Base-by-base conservation (phyloP, 2,113 vertebrate species). In the Melanerpes aurifrons region DNA sequence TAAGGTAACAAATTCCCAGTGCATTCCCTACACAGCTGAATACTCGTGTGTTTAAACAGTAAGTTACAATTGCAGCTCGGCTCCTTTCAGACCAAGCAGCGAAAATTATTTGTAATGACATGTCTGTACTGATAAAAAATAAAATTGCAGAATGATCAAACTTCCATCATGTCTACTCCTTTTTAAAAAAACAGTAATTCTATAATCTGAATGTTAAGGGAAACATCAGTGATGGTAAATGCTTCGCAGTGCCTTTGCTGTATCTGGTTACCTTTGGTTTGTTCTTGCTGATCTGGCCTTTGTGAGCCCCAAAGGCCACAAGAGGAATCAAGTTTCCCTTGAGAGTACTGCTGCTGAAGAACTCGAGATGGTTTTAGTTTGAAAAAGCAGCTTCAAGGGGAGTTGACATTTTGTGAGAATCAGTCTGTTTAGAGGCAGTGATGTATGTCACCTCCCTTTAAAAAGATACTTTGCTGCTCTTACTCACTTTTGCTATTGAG, bases 111-210 rank as follows among this genome's bases (percentile, higher is more conserved):
- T 94, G 85, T 91, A 18, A 25, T 68, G 48, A 89, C 45, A 17
- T 88, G 7, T 58, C 35, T 96, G 96, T 96, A 96, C 35, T 40
- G 48, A 74, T 69, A 5, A 6, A 12, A 78, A 96, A 96, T 96
- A 96, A 96, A 96, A 76, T 58, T 43, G 67, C 43, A 73, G 86
- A 89, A 76, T 92, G 77, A 40, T 78, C 50, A 69, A 94, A 89
- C 89, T 45, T 40, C 24, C 24, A 1, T 0, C 32, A 85, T 14
- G 96, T 94, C 86, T 70, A 82, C 74, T 92, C 19, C 40, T 17
- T 94, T 94, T 75, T 93, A 83, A 64, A 92, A 89, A 90, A 7
- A 32, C n/a, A 59, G 74, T 5, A 40, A 24, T 50, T 75, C 0
- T 25, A 18, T 4, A 3, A 31, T 70, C 21, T 15, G 5, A 40